These are phyloP conservation scores for Synergus gifuensis DNA, from an alignment of 2,888 invertebrate species.

Conservation along the genomic window DNA sequence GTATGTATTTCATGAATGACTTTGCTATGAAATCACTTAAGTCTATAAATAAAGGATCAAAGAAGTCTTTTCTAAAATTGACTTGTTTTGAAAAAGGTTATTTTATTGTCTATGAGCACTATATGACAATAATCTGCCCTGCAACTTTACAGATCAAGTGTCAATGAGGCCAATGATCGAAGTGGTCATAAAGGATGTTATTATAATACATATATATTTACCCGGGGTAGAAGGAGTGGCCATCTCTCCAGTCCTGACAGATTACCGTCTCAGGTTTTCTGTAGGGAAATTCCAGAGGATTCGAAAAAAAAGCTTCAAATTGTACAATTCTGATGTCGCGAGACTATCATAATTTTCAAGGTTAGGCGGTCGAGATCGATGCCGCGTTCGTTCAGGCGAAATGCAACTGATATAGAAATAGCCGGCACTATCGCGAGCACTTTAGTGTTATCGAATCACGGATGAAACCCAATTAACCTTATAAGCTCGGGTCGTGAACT, in stretches of 20 bases:
- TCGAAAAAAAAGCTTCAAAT: constrained; percentile 51
- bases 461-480: constrained; percentile 57
- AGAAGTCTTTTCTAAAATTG: too few relatives aligned
- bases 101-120: not conserved
- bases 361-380: constrained; percentile 62
- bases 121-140: not conserved
- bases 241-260: constrained; percentile 56
- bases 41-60: too few relatives aligned
- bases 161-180: constrained; percentile 32
- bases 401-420: constrained; percentile 51
- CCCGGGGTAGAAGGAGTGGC: constrained; percentile 65
- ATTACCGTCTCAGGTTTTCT: constrained; percentile 44
- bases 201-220: constrained; percentile 45
- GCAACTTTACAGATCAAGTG: constrained; percentile 11
- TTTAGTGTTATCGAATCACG: constrained; percentile 58
- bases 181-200: constrained; percentile 23
- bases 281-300: constrained; percentile 53
- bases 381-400: constrained; percentile 45
- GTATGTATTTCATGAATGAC: too few relatives aligned
- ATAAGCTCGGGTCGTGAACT: constrained; percentile 58
- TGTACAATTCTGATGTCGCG: constrained; percentile 20
- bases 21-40: too few relatives aligned
- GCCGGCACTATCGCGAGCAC: constrained; percentile 53
- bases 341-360: constrained; percentile 57
- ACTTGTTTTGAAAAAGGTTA: not conserved